Evolutionary conservation across 2,888 invertebrate genomes (phyloP), one percentile per base, ranked within the genome.

Genomic region (Drosophila kambysellisi): DNA sequence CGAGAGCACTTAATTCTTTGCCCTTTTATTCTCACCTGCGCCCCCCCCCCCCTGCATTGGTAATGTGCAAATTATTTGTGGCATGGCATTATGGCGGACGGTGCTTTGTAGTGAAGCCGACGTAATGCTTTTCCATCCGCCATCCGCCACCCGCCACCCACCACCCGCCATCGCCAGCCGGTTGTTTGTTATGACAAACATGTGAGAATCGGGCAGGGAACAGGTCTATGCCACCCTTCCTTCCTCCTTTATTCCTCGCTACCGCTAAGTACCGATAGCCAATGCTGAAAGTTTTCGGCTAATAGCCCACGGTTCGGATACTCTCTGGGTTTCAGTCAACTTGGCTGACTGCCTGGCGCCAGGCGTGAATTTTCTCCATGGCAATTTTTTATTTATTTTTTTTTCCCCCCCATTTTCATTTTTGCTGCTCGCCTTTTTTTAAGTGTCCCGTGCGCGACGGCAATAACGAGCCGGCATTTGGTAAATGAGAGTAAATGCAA

Each of bases 401-500:
- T 8, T 29, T 29, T 25, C 25, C 25, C 25, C 25, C 12, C 12
- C 12, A 39, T 29, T 39, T 37, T 54, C 15, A 29, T 25, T 74
- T 74, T 60, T 67, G 57, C 53, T 68, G 57, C 54, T 74, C 63
- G 70, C 63, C 71, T 70, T 70, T 74, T 74, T 88, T 83, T 89
- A 84, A 88, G 88, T 88, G 88, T 76, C 78, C 79, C 87, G 87
- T 89, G 84, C 71, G 81, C 87, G 73, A 74, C 74, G 89, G 80
- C 88, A 81, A 88, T 82, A 80, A 79, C 70, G 82, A 74, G 72
- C 72, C 67, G 68, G 57, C 67, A 74, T 61, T 71, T 74, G 76
- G 90, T 83, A 90, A 90, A 86, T 90, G 86, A 83, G 90, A 88
- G 89, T 88, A 86, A 90, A 90, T 88, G 90, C 90, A 83, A 90